Conservation (phyloP, 2,113 vertebrate genomes). For the Odocoileus hemionus region DNA sequence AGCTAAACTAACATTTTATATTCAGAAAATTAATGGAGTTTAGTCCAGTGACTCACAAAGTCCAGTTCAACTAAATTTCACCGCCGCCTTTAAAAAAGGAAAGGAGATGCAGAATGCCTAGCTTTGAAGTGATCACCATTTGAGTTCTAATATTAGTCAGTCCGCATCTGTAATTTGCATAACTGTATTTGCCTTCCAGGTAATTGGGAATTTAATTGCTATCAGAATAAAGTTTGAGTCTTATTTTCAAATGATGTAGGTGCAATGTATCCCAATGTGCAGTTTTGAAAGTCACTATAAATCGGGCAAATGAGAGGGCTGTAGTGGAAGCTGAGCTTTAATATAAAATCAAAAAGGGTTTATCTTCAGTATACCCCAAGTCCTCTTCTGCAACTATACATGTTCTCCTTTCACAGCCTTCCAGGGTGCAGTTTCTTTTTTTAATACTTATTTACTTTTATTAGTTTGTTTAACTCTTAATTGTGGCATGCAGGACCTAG, state of each 20-base stretch:
- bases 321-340: background rate
- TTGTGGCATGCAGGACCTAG: background rate
- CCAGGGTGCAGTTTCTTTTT: background rate
- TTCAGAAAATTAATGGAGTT: conserved; percentile 74
- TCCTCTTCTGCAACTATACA: background rate
- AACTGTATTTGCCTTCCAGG: conserved; percentile 60
- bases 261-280: conserved; percentile 13
- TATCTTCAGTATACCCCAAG: background rate
- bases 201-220: conserved; percentile 68
- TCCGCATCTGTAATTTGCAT: conserved; percentile 55
- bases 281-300: conserved; percentile 39
- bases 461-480: background rate
- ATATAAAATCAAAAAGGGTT: background rate
- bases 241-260: conserved; percentile 49
- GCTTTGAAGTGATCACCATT: conserved; percentile 60
- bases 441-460: background rate
- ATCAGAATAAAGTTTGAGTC: conserved; percentile 49
- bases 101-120: conserved; percentile 42
- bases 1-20: conserved; percentile 76
- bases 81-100: conserved; percentile 21
- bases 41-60: conserved; percentile 60
- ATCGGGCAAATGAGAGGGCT: conserved; percentile 32
- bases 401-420: background rate
- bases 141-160: conserved; percentile 63
- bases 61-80: conserved; percentile 66